phyloP scores from a whole-genome alignment of 2,797 vertebrate genomes.

The Danio albolineatus region DNA sequence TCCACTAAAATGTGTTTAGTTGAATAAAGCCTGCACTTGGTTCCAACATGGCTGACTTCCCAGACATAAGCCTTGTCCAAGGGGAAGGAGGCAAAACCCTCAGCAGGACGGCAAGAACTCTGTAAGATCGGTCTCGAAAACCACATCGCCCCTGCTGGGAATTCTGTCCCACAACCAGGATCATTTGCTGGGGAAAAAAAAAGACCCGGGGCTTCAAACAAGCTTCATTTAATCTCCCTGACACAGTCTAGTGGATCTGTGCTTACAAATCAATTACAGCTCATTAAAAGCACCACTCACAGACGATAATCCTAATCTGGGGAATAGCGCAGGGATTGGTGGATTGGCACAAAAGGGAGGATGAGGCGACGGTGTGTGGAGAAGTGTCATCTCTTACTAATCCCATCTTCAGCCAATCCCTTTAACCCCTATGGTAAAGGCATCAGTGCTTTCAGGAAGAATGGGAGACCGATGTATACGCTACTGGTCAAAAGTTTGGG shows the following conservation, averaged over 20 bases:
- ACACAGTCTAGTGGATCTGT: slow-evolving; percentile 50
- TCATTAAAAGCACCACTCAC: slow-evolving; percentile 71
- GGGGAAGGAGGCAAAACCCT: slow-evolving; percentile 3
- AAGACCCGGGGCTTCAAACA: not conserved
- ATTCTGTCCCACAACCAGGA: not conserved
- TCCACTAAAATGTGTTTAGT: slow-evolving; percentile 52
- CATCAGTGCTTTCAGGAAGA: not conserved
- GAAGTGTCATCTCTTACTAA: not conserved
- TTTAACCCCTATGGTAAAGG: not conserved
- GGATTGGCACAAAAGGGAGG: not conserved
- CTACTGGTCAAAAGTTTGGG: too few species aligned
- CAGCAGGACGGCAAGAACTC: not conserved
- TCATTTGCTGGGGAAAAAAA: not conserved
- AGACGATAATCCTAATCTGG: slow-evolving; percentile 73
- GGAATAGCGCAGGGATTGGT: slow-evolving; percentile 14
- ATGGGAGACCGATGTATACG: not conserved
- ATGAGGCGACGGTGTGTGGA: not conserved
- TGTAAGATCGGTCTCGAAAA: not conserved
- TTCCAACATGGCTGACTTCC: slow-evolving; percentile 55
- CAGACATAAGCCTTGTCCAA: slow-evolving; percentile 39
- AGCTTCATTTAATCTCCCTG: slow-evolving; percentile 28
- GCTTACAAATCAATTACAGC: slow-evolving; percentile 71
- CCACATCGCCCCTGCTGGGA: not conserved
- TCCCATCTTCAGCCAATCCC: not conserved
- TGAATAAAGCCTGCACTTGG: slow-evolving; percentile 53